Percentiles rank a stretch among this genome's conserved stretches.
Evolutionary conservation across 1,140 invertebrate genomes (phyloP).

Genomic region (Papilio machaon): DNA sequence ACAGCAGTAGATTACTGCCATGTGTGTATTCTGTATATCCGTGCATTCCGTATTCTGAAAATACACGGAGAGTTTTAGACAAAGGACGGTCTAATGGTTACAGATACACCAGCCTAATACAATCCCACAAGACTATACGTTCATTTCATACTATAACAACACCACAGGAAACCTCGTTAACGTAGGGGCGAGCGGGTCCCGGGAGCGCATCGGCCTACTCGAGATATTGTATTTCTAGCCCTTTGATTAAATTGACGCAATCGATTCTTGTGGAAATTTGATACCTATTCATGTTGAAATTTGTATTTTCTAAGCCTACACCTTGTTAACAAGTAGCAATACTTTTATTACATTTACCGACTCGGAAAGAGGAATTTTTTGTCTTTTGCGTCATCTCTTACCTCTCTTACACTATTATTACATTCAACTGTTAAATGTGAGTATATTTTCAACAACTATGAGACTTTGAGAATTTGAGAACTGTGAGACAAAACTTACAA

Average conservation of each 20-base stretch:
- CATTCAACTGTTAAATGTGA: too few relatives aligned
- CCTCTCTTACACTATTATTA: too few relatives aligned
- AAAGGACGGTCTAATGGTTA: not conserved
- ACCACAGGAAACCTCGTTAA: slow-evolving; percentile 9
- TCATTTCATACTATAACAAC: not conserved
- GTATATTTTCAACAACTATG: too few relatives aligned
- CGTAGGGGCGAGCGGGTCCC: not conserved
- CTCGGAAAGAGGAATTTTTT: not conserved
- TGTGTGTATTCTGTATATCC: too few relatives aligned
- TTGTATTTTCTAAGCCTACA: not conserved
- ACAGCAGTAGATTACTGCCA: not conserved
- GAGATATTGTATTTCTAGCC: slow-evolving; percentile 19
- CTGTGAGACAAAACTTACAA: too few relatives aligned
- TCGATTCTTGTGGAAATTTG: not conserved
- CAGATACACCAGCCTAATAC: not conserved
- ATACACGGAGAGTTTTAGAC: not conserved
- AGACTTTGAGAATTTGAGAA: too few relatives aligned
- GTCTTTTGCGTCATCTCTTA: not conserved
- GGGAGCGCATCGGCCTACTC: not conserved
- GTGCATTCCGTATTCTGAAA: not conserved
- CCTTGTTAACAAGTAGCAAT: not conserved
- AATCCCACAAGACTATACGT: not conserved
- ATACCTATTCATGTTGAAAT: not conserved
- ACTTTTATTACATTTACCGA: not conserved
- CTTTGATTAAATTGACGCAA: slow-evolving; percentile 14